phyloP scores from a whole-genome alignment of 2,888 invertebrate species.

The Leptothorax acervorum region DNA sequence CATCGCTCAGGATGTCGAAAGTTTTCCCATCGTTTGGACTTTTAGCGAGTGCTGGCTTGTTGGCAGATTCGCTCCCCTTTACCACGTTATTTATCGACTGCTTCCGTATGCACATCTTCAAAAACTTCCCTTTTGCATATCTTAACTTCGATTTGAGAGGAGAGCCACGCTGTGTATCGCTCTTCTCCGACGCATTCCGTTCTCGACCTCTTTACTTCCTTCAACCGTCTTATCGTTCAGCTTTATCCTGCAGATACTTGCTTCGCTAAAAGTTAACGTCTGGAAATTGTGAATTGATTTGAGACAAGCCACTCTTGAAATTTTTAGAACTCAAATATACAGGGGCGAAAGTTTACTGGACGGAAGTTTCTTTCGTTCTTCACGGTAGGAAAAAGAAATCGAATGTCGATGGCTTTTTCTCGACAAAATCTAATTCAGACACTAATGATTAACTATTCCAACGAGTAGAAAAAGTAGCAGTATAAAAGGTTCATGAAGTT shows the following conservation, averaged over 20 bases:
- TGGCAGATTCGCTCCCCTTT: slow-evolving; percentile 21
- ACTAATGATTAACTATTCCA: slow-evolving; percentile 10
- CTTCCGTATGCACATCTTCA: slow-evolving; percentile 37
- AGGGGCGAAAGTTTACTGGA: slow-evolving; percentile 35
- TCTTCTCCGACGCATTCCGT: slow-evolving; percentile 29
- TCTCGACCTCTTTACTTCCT: slow-evolving; percentile 44
- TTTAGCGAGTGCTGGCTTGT: slow-evolving; percentile 11
- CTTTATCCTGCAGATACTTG: slow-evolving; percentile 28
- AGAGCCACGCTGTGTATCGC: slow-evolving; percentile 45
- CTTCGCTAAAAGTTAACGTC: slow-evolving; percentile 41
- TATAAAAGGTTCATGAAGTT: neutral
- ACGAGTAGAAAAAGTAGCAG: neutral
- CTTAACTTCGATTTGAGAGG: slow-evolving; percentile 46
- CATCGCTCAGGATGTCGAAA: slow-evolving; percentile 6
- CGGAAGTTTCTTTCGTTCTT: slow-evolving; percentile 10
- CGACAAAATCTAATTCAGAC: neutral
- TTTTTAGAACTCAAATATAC: slow-evolving; percentile 26
- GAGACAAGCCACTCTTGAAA: slow-evolving; percentile 44
- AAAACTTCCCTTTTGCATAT: slow-evolving; percentile 62
- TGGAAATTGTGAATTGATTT: slow-evolving; percentile 63
- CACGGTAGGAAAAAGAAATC: neutral
- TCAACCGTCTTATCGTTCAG: slow-evolving; percentile 49
- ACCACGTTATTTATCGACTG: slow-evolving; percentile 58
- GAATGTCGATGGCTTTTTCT: neutral
- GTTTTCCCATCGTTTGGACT: slow-evolving; percentile 33